Percentiles rank a stretch among this genome's conserved stretches.
Conservation (phyloP, 1,140 invertebrate species). For the Acromyrmex echinatior region DNA sequence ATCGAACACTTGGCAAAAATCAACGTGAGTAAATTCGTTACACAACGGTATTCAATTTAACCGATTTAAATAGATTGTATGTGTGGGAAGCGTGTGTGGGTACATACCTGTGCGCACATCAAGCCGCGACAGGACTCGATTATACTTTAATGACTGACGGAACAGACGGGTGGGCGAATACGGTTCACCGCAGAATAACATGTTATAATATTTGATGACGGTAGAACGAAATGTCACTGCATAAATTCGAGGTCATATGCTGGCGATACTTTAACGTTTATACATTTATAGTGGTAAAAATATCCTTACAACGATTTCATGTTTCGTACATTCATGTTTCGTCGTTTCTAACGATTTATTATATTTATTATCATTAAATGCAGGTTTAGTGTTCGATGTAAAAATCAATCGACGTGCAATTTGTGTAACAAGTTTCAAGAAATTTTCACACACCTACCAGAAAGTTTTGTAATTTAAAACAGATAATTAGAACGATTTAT, state of each 20-base stretch:
- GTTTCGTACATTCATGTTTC: background rate
- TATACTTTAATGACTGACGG: slow-evolving; percentile 57
- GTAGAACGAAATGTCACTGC: slow-evolving; percentile 47
- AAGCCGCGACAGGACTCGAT: slow-evolving; percentile 32
- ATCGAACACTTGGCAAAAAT: slow-evolving; percentile 53
- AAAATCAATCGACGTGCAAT: background rate
- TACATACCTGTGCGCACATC: slow-evolving; percentile 9
- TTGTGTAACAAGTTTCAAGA: background rate
- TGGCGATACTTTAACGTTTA: slow-evolving; percentile 24
- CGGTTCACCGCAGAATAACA: slow-evolving; percentile 56
- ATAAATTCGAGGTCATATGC: slow-evolving; percentile 38
- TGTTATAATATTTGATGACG: slow-evolving; percentile 60
- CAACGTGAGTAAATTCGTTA: slow-evolving; percentile 39
- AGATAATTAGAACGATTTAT: background rate
- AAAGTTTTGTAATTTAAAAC: too few species aligned
- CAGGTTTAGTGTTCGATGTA: background rate
- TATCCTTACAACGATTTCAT: slow-evolving; percentile 7
- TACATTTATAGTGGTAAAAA: slow-evolving; percentile 31
- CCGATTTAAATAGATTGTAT: slow-evolving; percentile 48
- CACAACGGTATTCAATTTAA: slow-evolving; percentile 22
- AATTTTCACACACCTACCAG: too few species aligned
- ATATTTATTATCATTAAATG: background rate
- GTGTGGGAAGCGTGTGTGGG: background rate
- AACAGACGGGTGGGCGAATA: slow-evolving; percentile 34
- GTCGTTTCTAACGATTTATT: background rate